Conservation (phyloP, 2,797 vertebrate genomes). For the Hypotaenidia philippensis region DNA sequence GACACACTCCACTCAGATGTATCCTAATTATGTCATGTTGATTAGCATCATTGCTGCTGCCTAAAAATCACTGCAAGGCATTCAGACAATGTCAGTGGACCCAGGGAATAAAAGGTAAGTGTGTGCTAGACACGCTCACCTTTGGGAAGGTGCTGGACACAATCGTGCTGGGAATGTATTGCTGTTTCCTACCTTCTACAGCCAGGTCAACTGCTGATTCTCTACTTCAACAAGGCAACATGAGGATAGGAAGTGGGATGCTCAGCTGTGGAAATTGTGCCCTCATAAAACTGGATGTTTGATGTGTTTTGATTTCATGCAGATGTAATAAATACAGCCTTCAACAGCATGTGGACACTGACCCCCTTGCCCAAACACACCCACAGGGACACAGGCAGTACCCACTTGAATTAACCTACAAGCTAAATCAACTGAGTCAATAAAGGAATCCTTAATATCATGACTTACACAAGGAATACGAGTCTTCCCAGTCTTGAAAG, state of each 20-base stretch:
- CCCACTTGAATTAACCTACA: background rate
- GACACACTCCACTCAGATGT: slow-evolving; percentile 13
- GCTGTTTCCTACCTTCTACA: background rate
- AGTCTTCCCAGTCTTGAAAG: background rate
- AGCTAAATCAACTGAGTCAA: background rate
- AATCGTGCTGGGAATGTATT: background rate
- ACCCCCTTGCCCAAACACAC: background rate
- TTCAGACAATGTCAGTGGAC: background rate
- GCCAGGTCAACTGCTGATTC: background rate
- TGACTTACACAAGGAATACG: background rate
- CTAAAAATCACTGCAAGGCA: background rate
- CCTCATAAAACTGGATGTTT: background rate
- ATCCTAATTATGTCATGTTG: slow-evolving; percentile 12
- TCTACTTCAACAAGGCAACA: background rate
- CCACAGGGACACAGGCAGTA: background rate
- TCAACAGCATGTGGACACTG: no score
- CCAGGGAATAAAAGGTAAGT: background rate
- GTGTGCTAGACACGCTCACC: background rate
- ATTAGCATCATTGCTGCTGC: background rate
- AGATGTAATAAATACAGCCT: background rate
- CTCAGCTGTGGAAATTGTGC: background rate
- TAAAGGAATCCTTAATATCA: background rate
- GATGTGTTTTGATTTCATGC: background rate
- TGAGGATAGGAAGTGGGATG: background rate
- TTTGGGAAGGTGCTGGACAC: background rate